These are phyloP conservation scores for Enteromius mattozi DNA, from an alignment of 2,797 vertebrate genomes.

Conservation along the genomic window DNA sequence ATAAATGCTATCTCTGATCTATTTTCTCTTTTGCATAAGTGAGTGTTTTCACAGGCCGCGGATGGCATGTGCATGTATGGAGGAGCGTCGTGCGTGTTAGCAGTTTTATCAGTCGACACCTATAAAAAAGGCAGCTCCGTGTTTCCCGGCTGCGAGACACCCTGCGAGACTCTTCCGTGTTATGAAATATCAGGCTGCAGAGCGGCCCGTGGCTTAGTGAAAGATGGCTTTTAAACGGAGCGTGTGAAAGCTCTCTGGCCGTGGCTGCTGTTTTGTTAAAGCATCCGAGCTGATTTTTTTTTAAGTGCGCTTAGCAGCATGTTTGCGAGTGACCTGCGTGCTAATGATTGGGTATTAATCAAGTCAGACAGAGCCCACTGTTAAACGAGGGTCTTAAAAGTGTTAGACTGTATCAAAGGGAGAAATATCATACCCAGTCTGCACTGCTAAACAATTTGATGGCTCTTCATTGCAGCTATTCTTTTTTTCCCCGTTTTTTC, in stretches of 20 bases:
- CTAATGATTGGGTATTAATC: neutral
- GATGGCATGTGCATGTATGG: constrained; percentile 68
- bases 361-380: neutral
- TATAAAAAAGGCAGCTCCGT: constrained; percentile 63
- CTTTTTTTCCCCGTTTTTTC: too few relatives aligned
- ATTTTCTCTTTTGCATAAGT: constrained; percentile 62
- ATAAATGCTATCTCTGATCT: constrained; percentile 62
- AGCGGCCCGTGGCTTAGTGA: constrained; percentile 65
- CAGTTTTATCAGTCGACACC: constrained; percentile 57
- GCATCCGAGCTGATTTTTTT: neutral
- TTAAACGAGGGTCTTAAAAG: neutral
- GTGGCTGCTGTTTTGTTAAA: neutral
- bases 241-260: neutral
- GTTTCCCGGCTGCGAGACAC: constrained; percentile 59
- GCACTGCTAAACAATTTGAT: neutral
- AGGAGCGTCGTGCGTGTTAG: constrained; percentile 53
- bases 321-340: neutral
- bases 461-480: neutral
- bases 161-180: constrained; percentile 57
- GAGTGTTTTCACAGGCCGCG: constrained; percentile 61
- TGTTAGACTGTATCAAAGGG: neutral
- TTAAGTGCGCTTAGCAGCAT: neutral
- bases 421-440: neutral
- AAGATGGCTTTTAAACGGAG: constrained; percentile 60
- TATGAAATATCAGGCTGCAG: constrained; percentile 66